A percentile compares a stretch with the other conserved stretches of the same genome.
phyloP scores from a whole-genome alignment of 2,797 vertebrate species.

The Ptychadena robeensis region DNA sequence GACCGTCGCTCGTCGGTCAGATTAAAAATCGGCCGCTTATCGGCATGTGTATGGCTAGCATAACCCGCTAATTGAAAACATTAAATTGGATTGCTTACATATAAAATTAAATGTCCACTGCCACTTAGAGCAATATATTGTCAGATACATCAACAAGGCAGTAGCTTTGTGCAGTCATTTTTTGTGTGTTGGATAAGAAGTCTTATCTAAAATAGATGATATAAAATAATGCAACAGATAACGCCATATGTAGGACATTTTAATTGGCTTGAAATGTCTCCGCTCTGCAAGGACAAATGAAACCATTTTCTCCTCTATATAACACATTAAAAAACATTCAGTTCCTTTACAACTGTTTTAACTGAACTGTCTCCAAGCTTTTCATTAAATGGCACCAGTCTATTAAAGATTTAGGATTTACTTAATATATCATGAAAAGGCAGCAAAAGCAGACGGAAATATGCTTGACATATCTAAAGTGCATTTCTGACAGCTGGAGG shows the following conservation, averaged over 20 bases:
- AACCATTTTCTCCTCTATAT: conserved; percentile 42
- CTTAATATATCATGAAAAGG: conserved; percentile 68
- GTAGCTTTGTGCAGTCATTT: neutral
- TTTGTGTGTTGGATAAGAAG: conserved; percentile 52
- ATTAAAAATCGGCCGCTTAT: too few species aligned
- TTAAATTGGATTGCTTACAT: conserved; percentile 9
- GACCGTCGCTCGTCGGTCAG: too few species aligned
- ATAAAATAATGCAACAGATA: conserved; percentile 46
- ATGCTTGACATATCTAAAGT: conserved; percentile 70
- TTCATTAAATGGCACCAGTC: conserved; percentile 63
- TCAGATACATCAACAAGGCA: neutral
- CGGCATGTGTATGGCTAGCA: too few species aligned
- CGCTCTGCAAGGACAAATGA: conserved; percentile 49
- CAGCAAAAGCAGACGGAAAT: conserved; percentile 70
- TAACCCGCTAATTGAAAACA: neutral
- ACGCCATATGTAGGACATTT: conserved; percentile 50
- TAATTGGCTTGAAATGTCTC: conserved; percentile 59
- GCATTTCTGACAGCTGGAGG: conserved; percentile 69
- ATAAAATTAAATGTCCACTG: neutral
- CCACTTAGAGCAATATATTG: neutral
- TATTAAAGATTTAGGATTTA: conserved; percentile 71
- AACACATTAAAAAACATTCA: conserved; percentile 52
- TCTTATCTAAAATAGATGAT: conserved; percentile 50
- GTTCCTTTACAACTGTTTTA: conserved; percentile 59
- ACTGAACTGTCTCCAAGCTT: conserved; percentile 57